Evolutionary conservation across 2,113 vertebrate species (phyloP).

Genomic region (Odontophorus gujanensis): DNA sequence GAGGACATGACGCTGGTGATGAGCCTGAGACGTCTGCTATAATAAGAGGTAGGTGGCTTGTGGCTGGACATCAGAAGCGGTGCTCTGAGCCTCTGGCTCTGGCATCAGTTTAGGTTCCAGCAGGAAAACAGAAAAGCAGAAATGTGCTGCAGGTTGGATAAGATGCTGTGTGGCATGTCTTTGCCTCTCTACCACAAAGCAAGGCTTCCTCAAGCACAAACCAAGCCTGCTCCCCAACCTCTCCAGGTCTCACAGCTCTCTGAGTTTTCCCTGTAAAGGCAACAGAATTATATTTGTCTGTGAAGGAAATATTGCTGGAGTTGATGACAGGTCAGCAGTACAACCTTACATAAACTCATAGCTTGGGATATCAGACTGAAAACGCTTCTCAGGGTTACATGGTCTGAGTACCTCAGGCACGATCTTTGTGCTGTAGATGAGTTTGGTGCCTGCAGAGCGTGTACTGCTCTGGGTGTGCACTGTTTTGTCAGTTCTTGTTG

Average conservation of each 20-base stretch:
- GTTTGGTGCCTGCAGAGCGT: background rate
- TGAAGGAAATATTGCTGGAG: background rate
- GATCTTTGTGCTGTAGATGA: fast-evolving
- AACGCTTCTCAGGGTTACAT: background rate
- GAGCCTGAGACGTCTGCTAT: background rate
- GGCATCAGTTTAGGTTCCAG: no score
- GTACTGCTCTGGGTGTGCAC: background rate
- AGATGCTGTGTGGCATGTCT: background rate
- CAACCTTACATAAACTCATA: background rate
- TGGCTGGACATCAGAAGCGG: background rate
- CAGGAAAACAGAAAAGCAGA: background rate
- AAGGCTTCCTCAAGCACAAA: background rate
- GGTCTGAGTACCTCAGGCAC: no score
- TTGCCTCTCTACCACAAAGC: background rate
- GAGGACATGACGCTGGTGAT: background rate
- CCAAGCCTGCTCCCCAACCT: background rate
- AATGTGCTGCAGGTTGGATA: background rate
- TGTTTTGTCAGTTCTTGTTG: background rate
- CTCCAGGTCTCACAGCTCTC: background rate
- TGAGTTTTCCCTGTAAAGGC: background rate
- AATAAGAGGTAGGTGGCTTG: background rate
- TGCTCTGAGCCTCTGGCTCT: background rate
- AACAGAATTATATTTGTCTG: background rate
- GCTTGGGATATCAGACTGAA: background rate
- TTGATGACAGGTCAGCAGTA: background rate